A percentile compares a stretch with the other conserved stretches of the same genome.
Conservation (phyloP, 2,888 invertebrate species). For the Eustalomyia histrio region DNA sequence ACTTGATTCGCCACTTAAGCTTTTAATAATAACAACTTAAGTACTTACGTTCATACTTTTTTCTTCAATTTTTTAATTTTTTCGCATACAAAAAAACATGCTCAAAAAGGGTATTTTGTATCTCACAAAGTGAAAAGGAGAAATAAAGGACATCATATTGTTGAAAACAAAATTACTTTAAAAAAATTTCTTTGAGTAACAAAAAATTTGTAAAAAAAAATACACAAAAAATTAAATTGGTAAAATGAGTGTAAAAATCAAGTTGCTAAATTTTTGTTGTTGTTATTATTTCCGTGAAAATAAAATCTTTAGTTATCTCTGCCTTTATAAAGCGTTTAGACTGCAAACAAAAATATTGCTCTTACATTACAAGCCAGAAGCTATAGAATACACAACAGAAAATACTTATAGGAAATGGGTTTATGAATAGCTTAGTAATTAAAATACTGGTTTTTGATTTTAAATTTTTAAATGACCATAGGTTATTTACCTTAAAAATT, state of each 20-base stretch:
- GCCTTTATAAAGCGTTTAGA: not conserved
- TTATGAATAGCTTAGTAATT: too few species aligned
- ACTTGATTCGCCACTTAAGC: slow-evolving; percentile 69
- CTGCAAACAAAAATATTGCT: not conserved
- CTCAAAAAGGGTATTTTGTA: slow-evolving; percentile 9
- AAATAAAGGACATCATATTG: slow-evolving; percentile 45
- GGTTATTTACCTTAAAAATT: too few species aligned
- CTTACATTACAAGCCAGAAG: too few species aligned
- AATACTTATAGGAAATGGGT: too few species aligned
- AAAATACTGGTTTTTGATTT: too few species aligned
- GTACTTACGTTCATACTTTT: slow-evolving; percentile 60
- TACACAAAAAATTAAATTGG: slow-evolving; percentile 17
- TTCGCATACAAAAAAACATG: slow-evolving; percentile 3
- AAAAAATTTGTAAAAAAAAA: slow-evolving; percentile 14
- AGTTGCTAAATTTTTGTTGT: slow-evolving; percentile 37
- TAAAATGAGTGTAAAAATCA: slow-evolving; percentile 56
- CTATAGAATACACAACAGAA: too few species aligned
- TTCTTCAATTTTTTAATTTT: slow-evolving; percentile 32
- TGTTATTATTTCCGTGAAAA: not conserved
- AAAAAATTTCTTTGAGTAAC: slow-evolving; percentile 8
- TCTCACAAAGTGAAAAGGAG: not conserved
- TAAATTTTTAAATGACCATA: too few species aligned
- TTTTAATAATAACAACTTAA: slow-evolving; percentile 70
- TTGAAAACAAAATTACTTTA: slow-evolving; percentile 14
- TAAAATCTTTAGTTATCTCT: slow-evolving; percentile 13